Base-by-base conservation (phyloP, 2,888 invertebrate species). In the Cremastinae sp. region DNA sequence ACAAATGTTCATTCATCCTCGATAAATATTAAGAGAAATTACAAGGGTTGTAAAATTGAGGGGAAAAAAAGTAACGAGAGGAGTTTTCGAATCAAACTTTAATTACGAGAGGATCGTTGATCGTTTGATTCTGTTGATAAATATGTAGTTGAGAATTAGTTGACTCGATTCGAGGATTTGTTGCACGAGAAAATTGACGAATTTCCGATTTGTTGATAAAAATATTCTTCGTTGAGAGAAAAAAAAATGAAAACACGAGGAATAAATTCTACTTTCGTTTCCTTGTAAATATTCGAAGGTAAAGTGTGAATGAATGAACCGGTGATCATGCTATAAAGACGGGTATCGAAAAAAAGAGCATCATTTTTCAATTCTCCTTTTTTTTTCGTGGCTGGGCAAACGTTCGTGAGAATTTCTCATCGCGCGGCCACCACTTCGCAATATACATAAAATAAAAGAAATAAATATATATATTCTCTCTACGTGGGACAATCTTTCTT, bases 1-100 rank as follows among this genome's bases (percentile, higher is more conserved):
- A 69, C 56, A 69, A n/a, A 76, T 73, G 68, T 75, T 75, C 68
- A 75, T 68, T 75, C 56, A 64, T 68, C 51, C 55, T 75, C 72
- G 51, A 68, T 53, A 68, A 16, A 35, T 49, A 2, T 8, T 7
- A 20, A 12, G 10, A 69, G 59, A 49, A 3, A 43, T 59, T 35
- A 18, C 18, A 43, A n/a, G 8, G 22, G 51, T 35, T 9, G 8
- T 51, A 20, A 64, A 43, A 20, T 14, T 49, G 39, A 1, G 12
- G 8, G 18, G 12, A 3, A 62, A 39, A 51, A 51, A 49, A 39
- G 10, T 10, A 16, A n/a, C 28, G 43, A 16, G 10, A 16, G 0
- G 4, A n/a, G 28, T 5, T 28, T 28, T 28, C 28, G 28, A 28
- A 28, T 28, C 28, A 5, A 28, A 28, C 5, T 28, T 28, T 28